A percentile compares a stretch with the other conserved stretches of the same genome.
These are phyloP conservation scores for Sebastes wilsoni DNA, from an alignment of 2,797 vertebrate species.

Conservation along the genomic window DNA sequence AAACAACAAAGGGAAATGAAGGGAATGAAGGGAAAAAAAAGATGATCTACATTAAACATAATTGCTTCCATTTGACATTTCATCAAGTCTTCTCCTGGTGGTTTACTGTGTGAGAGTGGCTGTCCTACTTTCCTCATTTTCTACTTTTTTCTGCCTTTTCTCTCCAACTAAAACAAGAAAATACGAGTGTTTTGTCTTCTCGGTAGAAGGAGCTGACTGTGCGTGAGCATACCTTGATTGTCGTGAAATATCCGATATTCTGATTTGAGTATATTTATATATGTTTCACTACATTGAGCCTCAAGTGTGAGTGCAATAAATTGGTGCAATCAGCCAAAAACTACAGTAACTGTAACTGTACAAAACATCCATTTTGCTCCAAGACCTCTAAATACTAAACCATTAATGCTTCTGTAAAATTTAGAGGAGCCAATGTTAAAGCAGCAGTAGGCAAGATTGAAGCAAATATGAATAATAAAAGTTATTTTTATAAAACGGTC, in stretches of 20 bases:
- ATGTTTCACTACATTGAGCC: background rate
- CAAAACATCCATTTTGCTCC: background rate
- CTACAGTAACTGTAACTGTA: too few relatives aligned
- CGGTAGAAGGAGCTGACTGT: background rate
- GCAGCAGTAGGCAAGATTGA: too few relatives aligned
- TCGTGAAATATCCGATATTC: background rate
- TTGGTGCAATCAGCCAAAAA: background rate
- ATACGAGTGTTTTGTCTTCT: background rate
- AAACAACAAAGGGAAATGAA: conserved; percentile 36
- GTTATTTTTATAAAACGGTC: too few relatives aligned
- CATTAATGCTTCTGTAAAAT: background rate
- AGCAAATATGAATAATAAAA: too few relatives aligned
- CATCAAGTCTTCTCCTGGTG: conserved; percentile 20
- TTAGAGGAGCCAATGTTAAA: background rate
- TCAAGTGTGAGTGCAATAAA: background rate
- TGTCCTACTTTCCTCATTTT: conserved; percentile 30
- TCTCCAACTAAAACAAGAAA: conserved; percentile 11
- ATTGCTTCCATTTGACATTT: conserved; percentile 58
- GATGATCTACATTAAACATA: conserved; percentile 59
- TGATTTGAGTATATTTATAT: background rate
- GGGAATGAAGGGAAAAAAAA: conserved; percentile 30
- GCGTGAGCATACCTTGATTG: background rate
- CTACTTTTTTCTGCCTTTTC: background rate
- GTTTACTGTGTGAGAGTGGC: conserved; percentile 15
- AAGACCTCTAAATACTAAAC: background rate